Conservation (phyloP, 2,113 vertebrate species). For the Epinephelus moara region DNA sequence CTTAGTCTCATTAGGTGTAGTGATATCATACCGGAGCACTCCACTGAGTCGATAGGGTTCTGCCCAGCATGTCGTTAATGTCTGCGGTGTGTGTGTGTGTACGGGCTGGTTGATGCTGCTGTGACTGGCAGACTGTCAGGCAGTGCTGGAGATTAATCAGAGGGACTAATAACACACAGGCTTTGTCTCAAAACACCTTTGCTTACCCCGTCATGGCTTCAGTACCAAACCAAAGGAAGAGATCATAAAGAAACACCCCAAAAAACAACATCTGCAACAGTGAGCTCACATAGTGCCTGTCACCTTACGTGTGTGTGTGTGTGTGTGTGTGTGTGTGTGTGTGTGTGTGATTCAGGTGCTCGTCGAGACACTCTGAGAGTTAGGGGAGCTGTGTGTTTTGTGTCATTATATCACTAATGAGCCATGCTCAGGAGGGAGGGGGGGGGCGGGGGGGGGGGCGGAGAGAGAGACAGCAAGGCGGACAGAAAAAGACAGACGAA, state of each 20-base stretch:
- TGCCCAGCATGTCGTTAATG: conserved; percentile 53
- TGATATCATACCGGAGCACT: conserved; percentile 68
- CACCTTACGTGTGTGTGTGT: conserved; percentile 15
- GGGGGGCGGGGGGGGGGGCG: background rate
- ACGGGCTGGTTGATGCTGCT: conserved; percentile 43
- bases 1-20: conserved; percentile 66
- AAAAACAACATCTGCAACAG: conserved; percentile 36
- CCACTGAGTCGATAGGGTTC: conserved; percentile 54
- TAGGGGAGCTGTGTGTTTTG: conserved; percentile 68
- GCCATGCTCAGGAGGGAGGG: conserved; percentile 68
- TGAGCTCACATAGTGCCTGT: conserved; percentile 20
- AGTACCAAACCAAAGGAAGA: background rate
- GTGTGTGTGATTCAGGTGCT: conserved; percentile 36
- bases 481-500: conserved; percentile 68
- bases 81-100: conserved; percentile 40
- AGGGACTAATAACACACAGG: conserved; percentile 25
- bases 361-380: conserved; percentile 58
- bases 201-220: background rate
- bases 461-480: conserved; percentile 37
- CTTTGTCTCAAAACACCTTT: conserved; percentile 25
- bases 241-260: background rate
- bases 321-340: conserved; percentile 6
- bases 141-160: conserved; percentile 52
- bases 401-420: conserved; percentile 82
- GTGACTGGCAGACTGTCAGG: conserved; percentile 60